Base-by-base conservation (phyloP, 2,797 vertebrate species). In the Coregonus suidteri region DNA sequence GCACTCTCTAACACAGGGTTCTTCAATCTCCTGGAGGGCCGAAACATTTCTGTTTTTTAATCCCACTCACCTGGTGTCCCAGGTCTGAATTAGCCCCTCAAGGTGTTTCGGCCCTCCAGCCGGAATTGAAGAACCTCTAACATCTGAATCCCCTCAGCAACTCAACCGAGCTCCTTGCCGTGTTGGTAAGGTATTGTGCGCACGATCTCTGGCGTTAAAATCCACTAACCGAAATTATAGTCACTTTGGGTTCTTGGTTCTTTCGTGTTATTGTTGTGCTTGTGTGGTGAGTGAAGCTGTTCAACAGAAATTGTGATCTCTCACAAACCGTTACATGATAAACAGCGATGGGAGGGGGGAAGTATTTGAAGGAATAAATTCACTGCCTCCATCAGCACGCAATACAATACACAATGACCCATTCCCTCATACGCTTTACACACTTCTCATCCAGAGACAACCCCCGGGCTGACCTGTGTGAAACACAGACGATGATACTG, bases 211-310 rank as follows among this genome's bases (percentile, higher is more conserved):
- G 78, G 78, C 73, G 73, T 86, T 83, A 84, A 80, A 86, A 86
- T 87, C 83, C 82, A 83, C 82, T 86, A 88, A 82, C 70, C 34
- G 77, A 88, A 89, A 89, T 87, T 88, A 81, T 80, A 84, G 83
- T 84, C 77, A 82, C 79, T 82, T 71, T 75, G 75, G 69, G 56
- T 73, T 82, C 79, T 84, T 47, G 41, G 41, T 71, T 41, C 41
- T 80, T 11, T 47, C 51, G 65, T 31, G 68, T 66, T 59, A n/a
- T 79, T 79, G 68, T 59, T 77, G 77, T 74, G 56, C 71, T 59
- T 59, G 62, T 82, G 66, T 68, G 77, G 77, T 71, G 59, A 75
- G 54, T 35, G 62, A 78, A 78, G 59, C 72, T 54, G 64, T 75
- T 71, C 56, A 70, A 71, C 67, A 67, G 51, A 78, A 73, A 81